Evolutionary conservation across 2,888 invertebrate genomes (phyloP).

Genomic region (Nasonia oneida): DNA sequence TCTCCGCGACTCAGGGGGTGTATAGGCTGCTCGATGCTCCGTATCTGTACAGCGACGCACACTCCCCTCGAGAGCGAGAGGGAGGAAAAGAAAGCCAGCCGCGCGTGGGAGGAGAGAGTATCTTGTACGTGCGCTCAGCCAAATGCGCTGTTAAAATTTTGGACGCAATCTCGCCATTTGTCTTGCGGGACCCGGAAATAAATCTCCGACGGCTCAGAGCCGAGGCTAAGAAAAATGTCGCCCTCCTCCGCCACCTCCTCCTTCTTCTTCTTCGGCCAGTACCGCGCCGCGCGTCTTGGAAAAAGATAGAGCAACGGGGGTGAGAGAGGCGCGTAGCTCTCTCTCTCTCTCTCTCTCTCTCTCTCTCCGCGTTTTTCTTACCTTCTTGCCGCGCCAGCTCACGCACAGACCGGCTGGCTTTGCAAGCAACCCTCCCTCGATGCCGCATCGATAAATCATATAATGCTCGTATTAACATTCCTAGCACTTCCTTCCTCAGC

Average conservation of each 20-base stretch:
- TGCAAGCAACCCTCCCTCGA: conserved; percentile 66
- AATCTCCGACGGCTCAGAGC: conserved; percentile 81
- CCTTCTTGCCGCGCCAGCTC: conserved; percentile 22
- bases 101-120: conserved; percentile 24
- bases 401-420: conserved; percentile 63
- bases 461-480: conserved; percentile 78
- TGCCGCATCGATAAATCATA: conserved; percentile 77
- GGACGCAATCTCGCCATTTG: conserved; percentile 90
- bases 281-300: not conserved
- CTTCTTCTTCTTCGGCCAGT: not conserved
- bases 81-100: conserved; percentile 32
- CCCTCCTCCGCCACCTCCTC: conserved; percentile 75
- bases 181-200: conserved; percentile 87
- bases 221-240: conserved; percentile 82
- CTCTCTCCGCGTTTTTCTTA: not conserved
- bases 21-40: conserved; percentile 30
- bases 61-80: not conserved
- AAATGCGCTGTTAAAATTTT: conserved; percentile 90
- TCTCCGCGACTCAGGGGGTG: conserved; percentile 32
- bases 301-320: conserved; percentile 31
- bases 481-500: conserved; percentile 72
- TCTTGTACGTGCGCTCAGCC: conserved; percentile 77
- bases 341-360: not conserved
- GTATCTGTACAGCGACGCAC: conserved; percentile 1
- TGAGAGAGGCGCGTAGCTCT: not conserved